Evolutionary conservation across 2,113 vertebrate species (phyloP), one percentile per base, ranked within the genome.

Genomic region (Stegostoma tigrinum): DNA sequence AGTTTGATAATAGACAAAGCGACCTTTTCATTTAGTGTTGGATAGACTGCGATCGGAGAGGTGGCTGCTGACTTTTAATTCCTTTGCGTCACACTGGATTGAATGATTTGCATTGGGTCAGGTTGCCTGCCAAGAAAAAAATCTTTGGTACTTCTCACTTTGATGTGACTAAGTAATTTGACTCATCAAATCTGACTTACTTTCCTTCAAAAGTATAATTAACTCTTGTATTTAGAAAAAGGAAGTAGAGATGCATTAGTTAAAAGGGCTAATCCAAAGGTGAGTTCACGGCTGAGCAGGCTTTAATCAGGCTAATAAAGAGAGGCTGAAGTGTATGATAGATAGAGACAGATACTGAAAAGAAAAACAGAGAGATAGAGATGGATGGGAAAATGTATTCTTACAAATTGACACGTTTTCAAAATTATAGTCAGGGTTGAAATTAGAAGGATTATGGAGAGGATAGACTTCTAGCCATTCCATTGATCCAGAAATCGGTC

Each of bases 21-120:
- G 61, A 93, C 89, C 89, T 93, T 93, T 93, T 66, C 89, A 93
- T 66, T 93, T 93, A 64, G 61, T 38, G 61, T n/a, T 38, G 61
- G 89, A 64, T 8, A 93, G 89, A 93, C 89, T 66, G n/a, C 61
- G 61, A 8, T 93, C 19, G 64, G 89, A 93, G n/a, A 93, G n/a
- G 55, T 38, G 34, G 61, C 34, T 12, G 89, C 89, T 93, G 89
- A 1, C 34, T 38, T 91, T 91, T 34, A 21, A 64, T n/a, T 21
- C 34, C 30, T 64, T 34, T 0, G 55, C n/a, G 89, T 91, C 89
- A 66, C 55, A 91, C 15, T 66, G 30, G 89, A 66, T 66, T 66
- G 89, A 91, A 61, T 66, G 89, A 91, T 91, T 91, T 66, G 55
- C 55, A 66, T 61, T 91, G 24, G 89, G 55, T 17, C 89, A 91